A percentile compares a stretch with the other conserved stretches of the same genome.
phyloP scores from a whole-genome alignment of 2,797 vertebrate species.

The Meriones psammophilus region DNA sequence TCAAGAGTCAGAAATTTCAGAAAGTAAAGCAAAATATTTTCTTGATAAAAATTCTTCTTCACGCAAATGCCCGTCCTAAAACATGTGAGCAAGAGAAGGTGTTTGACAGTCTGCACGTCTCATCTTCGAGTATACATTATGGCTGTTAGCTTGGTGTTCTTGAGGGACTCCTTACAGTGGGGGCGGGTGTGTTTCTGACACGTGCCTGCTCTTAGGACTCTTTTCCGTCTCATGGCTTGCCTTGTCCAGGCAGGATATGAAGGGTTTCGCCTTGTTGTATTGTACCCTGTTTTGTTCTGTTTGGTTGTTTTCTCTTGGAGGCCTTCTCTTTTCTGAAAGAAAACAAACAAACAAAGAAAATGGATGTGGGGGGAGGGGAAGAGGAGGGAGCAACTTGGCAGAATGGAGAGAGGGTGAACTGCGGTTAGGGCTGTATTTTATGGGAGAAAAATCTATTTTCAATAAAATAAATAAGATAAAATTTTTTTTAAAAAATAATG shows the following conservation, averaged over 20 bases:
- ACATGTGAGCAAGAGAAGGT: background rate
- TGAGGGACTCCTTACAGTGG: background rate
- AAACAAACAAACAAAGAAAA: background rate
- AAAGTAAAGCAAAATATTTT: constrained; percentile 53
- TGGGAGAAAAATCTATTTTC: background rate
- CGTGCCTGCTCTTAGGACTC: background rate
- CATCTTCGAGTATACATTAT: background rate
- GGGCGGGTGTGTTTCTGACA: background rate
- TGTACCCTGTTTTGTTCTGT: background rate
- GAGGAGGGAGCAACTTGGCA: background rate
- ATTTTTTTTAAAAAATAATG: no score
- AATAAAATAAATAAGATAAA: background rate
- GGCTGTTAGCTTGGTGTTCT: no score
- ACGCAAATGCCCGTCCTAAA: background rate
- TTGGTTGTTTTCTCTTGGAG: background rate
- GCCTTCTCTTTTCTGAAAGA: background rate
- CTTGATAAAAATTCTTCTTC: constrained; percentile 34
- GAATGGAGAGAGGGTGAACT: background rate
- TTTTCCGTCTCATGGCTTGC: background rate
- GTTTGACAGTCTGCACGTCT: background rate
- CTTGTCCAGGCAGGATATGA: background rate
- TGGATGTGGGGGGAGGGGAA: background rate
- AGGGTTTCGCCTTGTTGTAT: background rate
- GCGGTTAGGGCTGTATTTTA: background rate
- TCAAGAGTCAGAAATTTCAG: background rate